phyloP scores from a whole-genome alignment of 2,888 invertebrate genomes.

The Trichogramma evanescens region DNA sequence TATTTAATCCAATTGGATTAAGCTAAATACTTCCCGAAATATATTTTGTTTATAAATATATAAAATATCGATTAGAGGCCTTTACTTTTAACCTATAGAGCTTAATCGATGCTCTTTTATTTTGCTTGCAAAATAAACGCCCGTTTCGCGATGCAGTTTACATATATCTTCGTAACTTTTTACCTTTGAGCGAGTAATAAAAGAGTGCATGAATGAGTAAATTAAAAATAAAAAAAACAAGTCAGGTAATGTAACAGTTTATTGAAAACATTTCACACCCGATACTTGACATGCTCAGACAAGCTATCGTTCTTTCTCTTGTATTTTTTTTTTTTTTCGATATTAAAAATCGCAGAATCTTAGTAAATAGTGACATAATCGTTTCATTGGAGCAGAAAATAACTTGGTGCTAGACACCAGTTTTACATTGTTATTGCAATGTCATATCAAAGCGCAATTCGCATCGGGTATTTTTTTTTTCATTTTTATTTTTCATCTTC shows the following conservation, averaged over 20 bases:
- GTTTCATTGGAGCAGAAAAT: slow-evolving; percentile 40
- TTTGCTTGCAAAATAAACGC: too few species aligned
- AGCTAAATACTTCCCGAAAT: too few species aligned
- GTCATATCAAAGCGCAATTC: neutral
- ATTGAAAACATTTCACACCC: slow-evolving; percentile 44
- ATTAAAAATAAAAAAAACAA: slow-evolving; percentile 5
- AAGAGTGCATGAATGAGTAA: too few species aligned
- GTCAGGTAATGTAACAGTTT: slow-evolving; percentile 47
- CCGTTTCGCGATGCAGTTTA: neutral
- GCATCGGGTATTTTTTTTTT: neutral
- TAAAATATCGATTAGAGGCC: too few species aligned
- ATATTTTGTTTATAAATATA: too few species aligned
- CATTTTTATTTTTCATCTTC: neutral
- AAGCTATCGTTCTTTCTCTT: slow-evolving; percentile 26
- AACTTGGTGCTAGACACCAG: slow-evolving; percentile 35
- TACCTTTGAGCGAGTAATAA: neutral
- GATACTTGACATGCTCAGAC: slow-evolving; percentile 34
- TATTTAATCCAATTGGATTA: too few species aligned
- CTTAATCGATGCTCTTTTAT: too few species aligned
- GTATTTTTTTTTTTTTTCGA: slow-evolving; percentile 28
- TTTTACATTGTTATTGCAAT: slow-evolving; percentile 24
- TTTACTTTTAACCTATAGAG: too few species aligned
- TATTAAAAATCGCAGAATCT: slow-evolving; percentile 46
- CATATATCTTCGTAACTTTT: neutral
- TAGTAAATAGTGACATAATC: slow-evolving; percentile 41